These are phyloP conservation scores for Seriola quinqueradiata DNA, from an alignment of 2,113 vertebrate genomes.

Conservation along the genomic window DNA sequence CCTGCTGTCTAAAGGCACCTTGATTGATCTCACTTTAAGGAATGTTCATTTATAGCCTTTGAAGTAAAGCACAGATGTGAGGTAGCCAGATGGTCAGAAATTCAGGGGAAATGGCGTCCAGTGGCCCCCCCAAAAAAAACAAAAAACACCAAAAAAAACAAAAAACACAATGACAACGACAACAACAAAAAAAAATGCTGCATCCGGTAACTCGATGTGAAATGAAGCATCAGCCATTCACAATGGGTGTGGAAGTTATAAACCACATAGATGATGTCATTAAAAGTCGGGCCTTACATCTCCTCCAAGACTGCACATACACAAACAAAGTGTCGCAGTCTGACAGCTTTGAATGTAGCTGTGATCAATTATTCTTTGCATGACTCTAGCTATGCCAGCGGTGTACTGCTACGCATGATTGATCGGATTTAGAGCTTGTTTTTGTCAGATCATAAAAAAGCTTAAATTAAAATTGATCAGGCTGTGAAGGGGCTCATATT, in stretches of 20 bases:
- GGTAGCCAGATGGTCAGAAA: conserved; percentile 38
- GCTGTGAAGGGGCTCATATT: conserved; percentile 20
- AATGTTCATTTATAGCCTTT: conserved; percentile 40
- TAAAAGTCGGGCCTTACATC: conserved; percentile 26
- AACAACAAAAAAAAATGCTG: not conserved
- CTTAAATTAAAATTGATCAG: conserved; percentile 59
- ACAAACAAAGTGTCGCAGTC: conserved; percentile 31
- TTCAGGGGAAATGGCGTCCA: conserved; percentile 18
- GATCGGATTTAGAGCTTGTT: conserved; percentile 54
- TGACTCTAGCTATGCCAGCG: conserved; percentile 42
- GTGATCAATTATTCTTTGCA: conserved; percentile 63
- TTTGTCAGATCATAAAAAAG: conserved; percentile 49
- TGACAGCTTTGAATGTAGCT: conserved; percentile 42
- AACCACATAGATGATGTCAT: conserved; percentile 54
- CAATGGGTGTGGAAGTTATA: conserved; percentile 9
- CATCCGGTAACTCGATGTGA: conserved; percentile 12
- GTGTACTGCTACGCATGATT: conserved; percentile 52
- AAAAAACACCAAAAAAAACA: not conserved
- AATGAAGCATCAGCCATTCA: conserved; percentile 7
- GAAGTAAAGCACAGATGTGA: conserved; percentile 35
- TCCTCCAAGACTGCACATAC: conserved; percentile 31
- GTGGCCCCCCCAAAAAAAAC: not conserved
- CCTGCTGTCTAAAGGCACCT: conserved; percentile 41
- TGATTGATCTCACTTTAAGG: conserved; percentile 31
- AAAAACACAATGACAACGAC: no score